Conservation (phyloP, 1,140 invertebrate species). For the Temnothorax curvispinosus region DNA sequence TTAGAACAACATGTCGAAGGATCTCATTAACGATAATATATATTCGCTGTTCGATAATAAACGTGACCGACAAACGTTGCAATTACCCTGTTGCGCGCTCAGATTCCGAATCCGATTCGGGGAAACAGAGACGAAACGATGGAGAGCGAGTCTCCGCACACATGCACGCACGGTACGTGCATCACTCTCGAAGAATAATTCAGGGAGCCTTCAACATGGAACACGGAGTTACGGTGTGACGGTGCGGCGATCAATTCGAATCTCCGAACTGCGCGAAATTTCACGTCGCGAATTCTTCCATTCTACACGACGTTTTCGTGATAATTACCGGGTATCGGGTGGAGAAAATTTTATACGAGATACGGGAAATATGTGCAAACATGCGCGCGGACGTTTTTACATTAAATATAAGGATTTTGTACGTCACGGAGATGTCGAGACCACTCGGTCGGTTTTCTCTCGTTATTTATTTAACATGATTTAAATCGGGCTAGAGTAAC, state of each 20-base stretch:
- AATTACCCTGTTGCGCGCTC: slow-evolving; percentile 11
- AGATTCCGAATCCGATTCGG: slow-evolving; percentile 6
- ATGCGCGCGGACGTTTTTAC: background rate
- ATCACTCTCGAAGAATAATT: slow-evolving; percentile 42
- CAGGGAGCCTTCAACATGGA: slow-evolving; percentile 41
- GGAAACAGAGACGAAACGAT: background rate
- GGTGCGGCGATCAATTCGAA: slow-evolving; percentile 47
- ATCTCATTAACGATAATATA: background rate
- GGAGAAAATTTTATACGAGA: background rate
- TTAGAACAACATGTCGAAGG: too few species aligned
- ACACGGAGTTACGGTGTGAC: slow-evolving; percentile 34
- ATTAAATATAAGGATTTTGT: slow-evolving; percentile 8
- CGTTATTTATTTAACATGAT: slow-evolving; percentile 17
- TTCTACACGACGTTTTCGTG: background rate
- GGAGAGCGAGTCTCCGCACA: background rate
- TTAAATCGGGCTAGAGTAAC: background rate
- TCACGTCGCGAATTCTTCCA: background rate
- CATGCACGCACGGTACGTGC: slow-evolving; percentile 18
- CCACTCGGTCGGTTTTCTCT: background rate
- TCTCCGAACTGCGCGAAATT: background rate
- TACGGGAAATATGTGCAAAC: background rate
- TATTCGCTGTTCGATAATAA: background rate
- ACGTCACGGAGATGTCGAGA: background rate
- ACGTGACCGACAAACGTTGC: background rate
- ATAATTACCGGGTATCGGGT: background rate